Evolutionary conservation across 2,888 invertebrate genomes (phyloP), one percentile per base, ranked within the genome.

Genomic region (Pheosia gnoma): DNA sequence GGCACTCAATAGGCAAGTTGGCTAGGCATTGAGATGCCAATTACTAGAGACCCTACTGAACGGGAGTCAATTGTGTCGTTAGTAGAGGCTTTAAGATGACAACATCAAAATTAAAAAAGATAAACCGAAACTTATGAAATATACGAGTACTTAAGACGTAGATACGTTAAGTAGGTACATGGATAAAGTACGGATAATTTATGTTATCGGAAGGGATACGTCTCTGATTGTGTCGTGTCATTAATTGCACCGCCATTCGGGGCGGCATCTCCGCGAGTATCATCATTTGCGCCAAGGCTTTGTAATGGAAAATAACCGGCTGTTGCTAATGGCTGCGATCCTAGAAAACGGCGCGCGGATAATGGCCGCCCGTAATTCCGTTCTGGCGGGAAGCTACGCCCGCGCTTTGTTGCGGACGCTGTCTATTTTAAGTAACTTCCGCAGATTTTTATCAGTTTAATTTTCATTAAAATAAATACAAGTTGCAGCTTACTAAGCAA

Each of bases 241-340:
- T 73, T 75, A 77, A 81, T 77, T 71, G 71, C 69, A 63, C 63
- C 60, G 67, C 64, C 62, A 57, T 72, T 72, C 68, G 61, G 61
- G 59, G 63, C 63, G 67, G 37, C 6, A 67, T 49, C 62, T 67
- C 61, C 41, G 52, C 66, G 60, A 54, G 62, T 66, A 65, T 65
- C 58, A 61, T 58, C 59, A 72, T 68, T 63, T 68, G 65, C 52
- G 53, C 61, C 60, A 55, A 65, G 60, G 65, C 65, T 68, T 66
- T 67, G 65, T 67, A 68, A 67, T 71, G 78, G 68, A 75, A 76
- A 74, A 72, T 67, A 71, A 76, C 77, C 79, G 80, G 81, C 74
- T 75, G 77, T 75, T 68, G 67, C 64, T 86, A 86, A 86, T 87
- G 79, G 76, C 68, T 70, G 74, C 75, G 77, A 79, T 83, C 78